Evolutionary conservation across 2,888 invertebrate genomes (phyloP), one percentile per base, ranked within the genome.

Genomic region (Hypolimnas misippus): DNA sequence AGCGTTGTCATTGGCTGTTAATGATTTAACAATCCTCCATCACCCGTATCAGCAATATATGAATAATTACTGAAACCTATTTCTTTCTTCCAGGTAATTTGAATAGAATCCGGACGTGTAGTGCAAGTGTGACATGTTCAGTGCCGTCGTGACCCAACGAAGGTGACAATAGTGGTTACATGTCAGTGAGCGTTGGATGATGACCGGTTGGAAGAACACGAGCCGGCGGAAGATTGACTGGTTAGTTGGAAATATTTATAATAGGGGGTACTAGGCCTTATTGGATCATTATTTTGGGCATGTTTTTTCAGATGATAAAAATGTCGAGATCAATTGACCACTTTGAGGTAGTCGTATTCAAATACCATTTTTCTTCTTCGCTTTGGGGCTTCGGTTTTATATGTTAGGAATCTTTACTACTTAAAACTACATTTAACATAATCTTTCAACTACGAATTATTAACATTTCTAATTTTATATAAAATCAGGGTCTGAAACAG

Each of bases 191-290:
- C 75, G 76, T 76, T 78, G 78, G 74, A 83, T 75, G 67, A 91
- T 89, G 89, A 81, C 83, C 64, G 76, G 86, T 78, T 76, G 84
- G 77, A 49, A 49, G 49, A 87, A 85, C 71, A 88, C 88, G 74
- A 85, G 87, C 74, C 89, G 91, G 73, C 90, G 91, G 87, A 90
- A 87, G 89, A 74, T 78, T 73, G 78, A 79, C 80, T 89, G 90
- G 91, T 60, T 58, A 50, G 2, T n/a, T 38, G 2, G 2, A 2
- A n/a, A 38, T n/a, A n/a, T 4, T 12, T 12, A 38, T 38, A 38
- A 3, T 38, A n/a, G n/a, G 33, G 2, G 2, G 12, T 10, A 8
- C 8, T 33, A 8, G 12, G 33, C 33, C 8, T 6, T 6, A 31
- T 31, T 6, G 2, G 2, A 33, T 33, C 8, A 33, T n/a, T n/a